These are phyloP conservation scores for Pachydiplax longipennis DNA, from an alignment of 2,888 invertebrate species.

Conservation along the genomic window DNA sequence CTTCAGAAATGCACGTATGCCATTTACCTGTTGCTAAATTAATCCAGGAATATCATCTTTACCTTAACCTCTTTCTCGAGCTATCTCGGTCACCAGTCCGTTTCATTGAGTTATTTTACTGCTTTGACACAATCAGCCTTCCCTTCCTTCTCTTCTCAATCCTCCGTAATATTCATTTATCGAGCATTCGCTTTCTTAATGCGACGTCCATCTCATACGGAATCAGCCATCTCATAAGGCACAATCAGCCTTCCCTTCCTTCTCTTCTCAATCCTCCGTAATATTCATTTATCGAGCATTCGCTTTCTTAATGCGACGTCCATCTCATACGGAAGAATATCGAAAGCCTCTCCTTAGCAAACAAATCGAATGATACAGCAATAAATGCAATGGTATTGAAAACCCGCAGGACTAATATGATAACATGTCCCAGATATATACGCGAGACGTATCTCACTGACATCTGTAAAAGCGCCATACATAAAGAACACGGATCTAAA, in stretches of 20 bases:
- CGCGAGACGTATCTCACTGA: not conserved
- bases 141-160: not conserved
- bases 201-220: not conserved
- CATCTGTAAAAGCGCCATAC: not conserved
- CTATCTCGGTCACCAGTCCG: not conserved
- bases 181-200: not conserved
- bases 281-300: not conserved
- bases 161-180: not conserved
- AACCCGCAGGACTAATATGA: not conserved
- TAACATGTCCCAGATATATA: not conserved
- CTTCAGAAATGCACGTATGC: too few species aligned
- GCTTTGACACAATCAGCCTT: not conserved
- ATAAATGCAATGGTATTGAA: not conserved
- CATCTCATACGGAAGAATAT: not conserved
- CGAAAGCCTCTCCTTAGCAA: not conserved
- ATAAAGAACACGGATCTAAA: too few species aligned
- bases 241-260: not conserved
- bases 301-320: slow-evolving; percentile 1
- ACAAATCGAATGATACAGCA: slow-evolving; percentile 1
- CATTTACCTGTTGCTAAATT: not conserved
- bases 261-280: not conserved
- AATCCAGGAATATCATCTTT: not conserved
- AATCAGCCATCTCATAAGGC: too few species aligned
- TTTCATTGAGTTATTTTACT: not conserved
- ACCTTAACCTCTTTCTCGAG: not conserved